Percentiles rank a stretch among this genome's conserved stretches.
phyloP scores from a whole-genome alignment of 2,888 invertebrate genomes.

The Drosophila mimetica region DNA sequence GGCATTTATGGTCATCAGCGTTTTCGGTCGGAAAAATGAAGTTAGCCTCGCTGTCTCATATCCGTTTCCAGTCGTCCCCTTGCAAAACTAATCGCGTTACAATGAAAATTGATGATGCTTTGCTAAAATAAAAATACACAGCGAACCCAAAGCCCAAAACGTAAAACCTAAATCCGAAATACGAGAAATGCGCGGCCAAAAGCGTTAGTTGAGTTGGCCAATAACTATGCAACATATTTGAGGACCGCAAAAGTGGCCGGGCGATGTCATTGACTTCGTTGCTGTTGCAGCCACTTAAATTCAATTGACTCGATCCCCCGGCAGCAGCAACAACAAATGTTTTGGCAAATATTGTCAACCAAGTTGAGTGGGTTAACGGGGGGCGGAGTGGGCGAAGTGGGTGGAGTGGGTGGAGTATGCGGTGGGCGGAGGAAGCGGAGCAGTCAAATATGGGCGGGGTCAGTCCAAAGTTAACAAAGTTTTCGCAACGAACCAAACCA shows the following conservation, averaged over 20 bases:
- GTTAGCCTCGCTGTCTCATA: constrained; percentile 67
- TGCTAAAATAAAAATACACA: constrained; percentile 11
- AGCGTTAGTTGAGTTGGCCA: constrained; percentile 27
- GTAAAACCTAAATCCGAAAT: constrained; percentile 5
- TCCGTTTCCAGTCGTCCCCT: constrained; percentile 51
- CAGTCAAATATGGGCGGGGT: constrained; percentile 30
- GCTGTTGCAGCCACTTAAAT: constrained; percentile 70
- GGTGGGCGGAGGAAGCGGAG: neutral
- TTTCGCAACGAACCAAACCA: constrained; percentile 50
- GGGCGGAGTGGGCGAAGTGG: neutral
- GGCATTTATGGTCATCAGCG: constrained; percentile 54
- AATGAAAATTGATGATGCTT: constrained; percentile 78
- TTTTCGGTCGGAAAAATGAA: constrained; percentile 58
- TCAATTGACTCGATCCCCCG: constrained; percentile 66
- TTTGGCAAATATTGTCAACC: constrained; percentile 72
- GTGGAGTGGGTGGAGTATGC: no score
- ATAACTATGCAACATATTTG: constrained; percentile 68
- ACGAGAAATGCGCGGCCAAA: constrained; percentile 8
- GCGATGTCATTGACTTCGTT: constrained; percentile 54
- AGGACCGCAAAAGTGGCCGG: constrained; percentile 72
- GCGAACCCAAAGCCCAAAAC: constrained; percentile 9
- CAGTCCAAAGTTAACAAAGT: constrained; percentile 74
- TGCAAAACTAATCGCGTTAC: constrained; percentile 74
- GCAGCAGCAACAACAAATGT: constrained; percentile 56
- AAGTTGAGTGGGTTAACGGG: constrained; percentile 24